These are phyloP conservation scores for Nyctibius grandis DNA, from an alignment of 2,797 vertebrate genomes.

Conservation along the genomic window DNA sequence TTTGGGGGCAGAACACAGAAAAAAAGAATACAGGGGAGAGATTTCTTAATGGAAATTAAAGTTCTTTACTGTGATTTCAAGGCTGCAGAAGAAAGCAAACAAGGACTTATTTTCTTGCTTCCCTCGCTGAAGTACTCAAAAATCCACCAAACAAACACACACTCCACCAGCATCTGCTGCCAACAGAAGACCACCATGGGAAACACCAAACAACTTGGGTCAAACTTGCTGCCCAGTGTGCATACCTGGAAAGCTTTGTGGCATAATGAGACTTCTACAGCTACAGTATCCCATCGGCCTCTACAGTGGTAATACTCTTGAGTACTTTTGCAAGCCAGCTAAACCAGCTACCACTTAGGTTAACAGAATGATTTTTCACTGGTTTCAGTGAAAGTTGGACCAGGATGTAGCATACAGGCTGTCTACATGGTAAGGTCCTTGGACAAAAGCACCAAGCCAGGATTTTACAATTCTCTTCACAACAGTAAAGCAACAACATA, in stretches of 20 bases:
- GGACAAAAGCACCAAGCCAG: not conserved
- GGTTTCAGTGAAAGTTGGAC: not conserved
- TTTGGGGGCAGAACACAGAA: not conserved
- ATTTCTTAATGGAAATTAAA: not conserved
- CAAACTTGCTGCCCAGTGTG: not conserved
- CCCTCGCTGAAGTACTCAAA: not conserved
- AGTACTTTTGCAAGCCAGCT: not conserved
- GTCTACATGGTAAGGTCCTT: not conserved
- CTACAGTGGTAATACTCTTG: not conserved
- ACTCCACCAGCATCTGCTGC: not conserved
- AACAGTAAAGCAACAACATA: not conserved
- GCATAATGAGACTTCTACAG: not conserved
- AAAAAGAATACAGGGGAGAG: accelerated
- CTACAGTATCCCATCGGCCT: not conserved
- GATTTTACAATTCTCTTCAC: not conserved
- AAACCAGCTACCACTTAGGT: not conserved
- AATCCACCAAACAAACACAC: not conserved
- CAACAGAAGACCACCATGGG: not conserved
- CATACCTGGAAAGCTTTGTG: not conserved
- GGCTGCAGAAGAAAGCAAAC: not conserved
- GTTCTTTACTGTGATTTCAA: not conserved
- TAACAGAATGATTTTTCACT: not conserved
- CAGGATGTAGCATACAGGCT: not conserved
- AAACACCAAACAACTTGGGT: not conserved
- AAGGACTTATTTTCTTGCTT: not conserved